Percentiles rank a stretch among this genome's conserved stretches.
Evolutionary conservation across 2,113 vertebrate genomes (phyloP).

Genomic region (Colossoma macropomum): DNA sequence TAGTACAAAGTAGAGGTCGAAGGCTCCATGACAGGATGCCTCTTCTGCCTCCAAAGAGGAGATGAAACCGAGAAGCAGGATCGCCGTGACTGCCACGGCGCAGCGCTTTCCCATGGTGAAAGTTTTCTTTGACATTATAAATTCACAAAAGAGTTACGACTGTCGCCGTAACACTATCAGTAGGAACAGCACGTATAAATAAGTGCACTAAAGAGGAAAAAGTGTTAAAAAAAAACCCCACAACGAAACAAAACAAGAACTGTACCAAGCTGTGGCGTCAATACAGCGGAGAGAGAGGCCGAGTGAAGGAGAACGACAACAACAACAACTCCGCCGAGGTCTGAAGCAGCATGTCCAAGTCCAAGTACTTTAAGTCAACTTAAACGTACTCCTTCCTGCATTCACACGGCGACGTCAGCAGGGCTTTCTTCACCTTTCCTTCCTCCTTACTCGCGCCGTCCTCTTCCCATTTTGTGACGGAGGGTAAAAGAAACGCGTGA

Average conservation of each 20-base stretch:
- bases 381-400: conserved; percentile 9
- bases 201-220: background rate
- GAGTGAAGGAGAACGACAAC: conserved; percentile 11
- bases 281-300: background rate
- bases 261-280: background rate
- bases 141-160: background rate
- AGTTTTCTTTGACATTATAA: conserved; percentile 28
- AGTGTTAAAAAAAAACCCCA: background rate
- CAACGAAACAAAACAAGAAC: background rate
- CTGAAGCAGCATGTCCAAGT: conserved; percentile 45
- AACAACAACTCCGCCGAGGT: background rate
- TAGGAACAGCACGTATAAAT: conserved; percentile 10
- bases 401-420: conserved; percentile 46
- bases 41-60: conserved; percentile 71
- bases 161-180: background rate
- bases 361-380: conserved; percentile 38
- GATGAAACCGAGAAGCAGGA: conserved; percentile 49
- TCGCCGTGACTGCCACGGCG: conserved; percentile 33
- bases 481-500: background rate
- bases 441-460: conserved; percentile 7
- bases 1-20: conserved; percentile 92
- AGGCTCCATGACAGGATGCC: conserved; percentile 84
- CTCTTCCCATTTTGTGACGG: background rate
- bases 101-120: conserved; percentile 28
- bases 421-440: conserved; percentile 50